Base-by-base conservation (phyloP, 2,113 vertebrate species). In the Catharus bicknelli region DNA sequence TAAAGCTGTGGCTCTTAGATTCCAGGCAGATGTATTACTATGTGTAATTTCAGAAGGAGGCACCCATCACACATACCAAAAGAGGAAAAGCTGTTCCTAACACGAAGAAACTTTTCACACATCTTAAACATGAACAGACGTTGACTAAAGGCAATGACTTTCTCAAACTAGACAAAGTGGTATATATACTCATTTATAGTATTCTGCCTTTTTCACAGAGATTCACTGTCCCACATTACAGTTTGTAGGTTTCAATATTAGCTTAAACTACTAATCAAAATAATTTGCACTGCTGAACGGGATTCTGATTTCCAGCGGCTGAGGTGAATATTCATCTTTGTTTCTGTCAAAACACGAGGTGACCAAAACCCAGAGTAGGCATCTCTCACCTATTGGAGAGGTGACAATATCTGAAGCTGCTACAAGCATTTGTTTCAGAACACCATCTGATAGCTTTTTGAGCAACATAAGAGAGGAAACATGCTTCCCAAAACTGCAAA, bases 71-170 rank as follows among this genome's bases (percentile, higher is more conserved):
- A 84, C 51, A 53, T 16, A 89, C 25, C 32, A 53, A 64, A 92
- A 81, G 88, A 92, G 25, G 57, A 88, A 93, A 95, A 92, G 86
- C 90, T 96, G 86, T 86, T 95, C 51, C 77, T 93, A 88, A 92
- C 86, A 82, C 66, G 54, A 68, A 82, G 66, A 83, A 92, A 95
- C 58, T 94, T 75, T 93, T 95, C 94, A 93, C 90, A 94, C 90
- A 81, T 95, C 90, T 86, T 88, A 95, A 90, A 95, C 62, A 89
- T 89, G 88, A 94, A 72, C 62, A 96, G 90, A 88, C 3, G 2
- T 38, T 69, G 69, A 88, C 83, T 57, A 76, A 64, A 90, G 45
- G 73, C 83, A 93, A 78, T 38, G 45, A 53, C 67, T 88, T 88
- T 80, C 64, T 64, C 57, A 47, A 75, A 83, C 61, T 61, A 75